Evolutionary conservation across 2,797 vertebrate genomes (phyloP).

Genomic region (Onychomys torridus): DNA sequence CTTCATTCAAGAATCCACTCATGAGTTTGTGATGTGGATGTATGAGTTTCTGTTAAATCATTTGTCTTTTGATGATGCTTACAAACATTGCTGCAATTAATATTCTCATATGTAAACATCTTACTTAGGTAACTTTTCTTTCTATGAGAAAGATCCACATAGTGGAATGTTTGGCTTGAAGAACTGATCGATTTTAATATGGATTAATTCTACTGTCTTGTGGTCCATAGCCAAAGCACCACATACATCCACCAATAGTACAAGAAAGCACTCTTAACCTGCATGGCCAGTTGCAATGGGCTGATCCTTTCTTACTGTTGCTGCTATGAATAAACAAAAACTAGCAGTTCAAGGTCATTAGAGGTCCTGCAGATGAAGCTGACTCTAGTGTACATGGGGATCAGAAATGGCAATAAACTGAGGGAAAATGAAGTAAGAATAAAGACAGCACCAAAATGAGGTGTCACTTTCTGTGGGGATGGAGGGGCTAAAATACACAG

Average conservation of each 20-base stretch:
- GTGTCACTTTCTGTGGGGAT: background rate
- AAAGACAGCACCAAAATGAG: background rate
- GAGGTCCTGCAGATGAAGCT: background rate
- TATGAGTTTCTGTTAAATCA: background rate
- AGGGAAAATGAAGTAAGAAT: background rate
- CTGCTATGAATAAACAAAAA: background rate
- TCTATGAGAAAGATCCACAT: background rate
- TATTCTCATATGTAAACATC: background rate
- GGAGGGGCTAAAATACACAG: background rate
- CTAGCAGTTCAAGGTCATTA: background rate
- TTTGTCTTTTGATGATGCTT: background rate
- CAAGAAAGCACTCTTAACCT: background rate
- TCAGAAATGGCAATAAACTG: background rate
- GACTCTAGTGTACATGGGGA: background rate
- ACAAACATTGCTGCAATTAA: background rate
- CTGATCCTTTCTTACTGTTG: background rate
- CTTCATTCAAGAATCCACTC: background rate
- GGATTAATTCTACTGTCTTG: background rate
- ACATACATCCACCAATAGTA: background rate
- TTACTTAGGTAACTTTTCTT: background rate
- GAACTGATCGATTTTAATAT: background rate
- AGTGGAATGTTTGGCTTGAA: background rate
- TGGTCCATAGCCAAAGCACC: background rate
- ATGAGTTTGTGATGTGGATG: background rate
- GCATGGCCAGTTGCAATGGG: background rate